phyloP scores from a whole-genome alignment of 2,797 vertebrate genomes.

The Tapera naevia region DNA sequence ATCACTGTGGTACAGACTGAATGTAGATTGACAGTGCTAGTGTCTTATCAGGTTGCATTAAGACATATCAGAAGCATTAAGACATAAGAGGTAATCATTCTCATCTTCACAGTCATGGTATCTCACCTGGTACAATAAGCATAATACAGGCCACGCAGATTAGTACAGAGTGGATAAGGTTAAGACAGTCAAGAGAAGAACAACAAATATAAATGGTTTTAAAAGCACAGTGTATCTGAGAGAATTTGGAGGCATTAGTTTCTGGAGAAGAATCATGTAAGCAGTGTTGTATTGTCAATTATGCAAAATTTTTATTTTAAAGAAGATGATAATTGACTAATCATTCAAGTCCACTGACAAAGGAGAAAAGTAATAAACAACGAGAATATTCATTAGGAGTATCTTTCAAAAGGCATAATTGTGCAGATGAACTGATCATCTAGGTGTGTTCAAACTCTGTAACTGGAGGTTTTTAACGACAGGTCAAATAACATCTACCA shows the following conservation, averaged over 20 bases:
- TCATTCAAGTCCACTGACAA: background rate
- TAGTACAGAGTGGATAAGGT: background rate
- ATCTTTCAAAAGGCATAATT: background rate
- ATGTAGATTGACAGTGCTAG: background rate
- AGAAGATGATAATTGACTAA: background rate
- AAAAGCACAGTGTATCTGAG: background rate
- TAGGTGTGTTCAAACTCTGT: background rate
- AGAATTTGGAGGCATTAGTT: background rate
- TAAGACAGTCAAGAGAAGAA: background rate
- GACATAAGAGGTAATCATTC: background rate
- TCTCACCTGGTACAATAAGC: background rate
- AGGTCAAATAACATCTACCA: background rate
- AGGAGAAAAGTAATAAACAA: background rate
- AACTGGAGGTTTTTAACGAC: background rate
- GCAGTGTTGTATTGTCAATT: background rate
- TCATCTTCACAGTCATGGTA: background rate
- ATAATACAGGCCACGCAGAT: background rate
- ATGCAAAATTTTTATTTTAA: background rate
- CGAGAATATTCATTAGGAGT: fast-evolving
- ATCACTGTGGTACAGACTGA: background rate
- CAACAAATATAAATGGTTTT: background rate
- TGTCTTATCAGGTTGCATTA: background rate
- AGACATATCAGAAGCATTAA: background rate
- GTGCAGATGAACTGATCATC: background rate
- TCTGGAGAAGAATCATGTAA: fast-evolving